Evolutionary conservation across 1,140 invertebrate species (phyloP).

Genomic region (Heliconius hewitsoni): DNA sequence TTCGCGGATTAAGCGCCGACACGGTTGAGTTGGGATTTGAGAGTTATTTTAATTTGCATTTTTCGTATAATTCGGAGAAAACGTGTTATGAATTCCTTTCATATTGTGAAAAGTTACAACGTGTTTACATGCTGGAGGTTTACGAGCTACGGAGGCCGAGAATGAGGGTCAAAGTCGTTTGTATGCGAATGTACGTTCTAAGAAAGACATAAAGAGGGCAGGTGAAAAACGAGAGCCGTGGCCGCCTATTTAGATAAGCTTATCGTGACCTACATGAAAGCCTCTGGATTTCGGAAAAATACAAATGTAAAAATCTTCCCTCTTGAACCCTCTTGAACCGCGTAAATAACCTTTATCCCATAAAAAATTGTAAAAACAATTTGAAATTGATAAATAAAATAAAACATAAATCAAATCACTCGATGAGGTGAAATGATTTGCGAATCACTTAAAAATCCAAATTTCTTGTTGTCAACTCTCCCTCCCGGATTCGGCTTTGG

Average conservation of each 20-base stretch:
- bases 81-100: conserved; percentile 46
- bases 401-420: conserved; percentile 68
- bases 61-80: conserved; percentile 67
- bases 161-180: conserved; percentile 52
- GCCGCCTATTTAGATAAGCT: conserved; percentile 68
- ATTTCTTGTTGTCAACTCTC: conserved; percentile 65
- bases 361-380: not conserved
- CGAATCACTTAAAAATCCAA: conserved; percentile 73
- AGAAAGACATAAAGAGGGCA: conserved; percentile 67
- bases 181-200: conserved; percentile 58
- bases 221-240: conserved; percentile 57
- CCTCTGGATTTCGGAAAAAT: not conserved
- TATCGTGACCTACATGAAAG: conserved; percentile 36
- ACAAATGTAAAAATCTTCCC: not conserved
- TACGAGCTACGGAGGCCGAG: conserved; percentile 50
- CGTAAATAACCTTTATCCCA: not conserved
- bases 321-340: not conserved
- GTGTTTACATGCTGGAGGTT: conserved; percentile 45
- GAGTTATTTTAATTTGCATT: conserved; percentile 81
- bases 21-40: conserved; percentile 79
- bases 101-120: conserved; percentile 37
- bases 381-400: conserved; percentile 44
- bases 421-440: conserved; percentile 76
- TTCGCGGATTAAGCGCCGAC: conserved; percentile 80
- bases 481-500: conserved; percentile 63